phyloP scores from a whole-genome alignment of 2,797 vertebrate species.

The Paedocypris micromegethes region DNA sequence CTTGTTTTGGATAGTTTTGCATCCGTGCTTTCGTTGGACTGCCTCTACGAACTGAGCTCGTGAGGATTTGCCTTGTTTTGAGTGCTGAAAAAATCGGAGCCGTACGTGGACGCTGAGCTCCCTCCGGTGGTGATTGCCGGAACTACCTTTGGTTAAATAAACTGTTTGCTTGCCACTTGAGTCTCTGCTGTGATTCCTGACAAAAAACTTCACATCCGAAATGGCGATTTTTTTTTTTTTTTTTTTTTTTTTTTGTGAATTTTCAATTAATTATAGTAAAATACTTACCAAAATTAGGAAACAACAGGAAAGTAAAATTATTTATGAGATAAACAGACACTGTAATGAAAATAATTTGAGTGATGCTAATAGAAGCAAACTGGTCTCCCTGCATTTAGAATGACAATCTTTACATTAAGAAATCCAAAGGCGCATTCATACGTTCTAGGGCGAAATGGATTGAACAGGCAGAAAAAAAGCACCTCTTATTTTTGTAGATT shows the following conservation, averaged over 20 bases:
- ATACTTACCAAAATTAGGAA: background rate
- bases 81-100: too few species aligned
- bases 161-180: too few species aligned
- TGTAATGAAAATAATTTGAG: background rate
- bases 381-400: background rate
- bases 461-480: background rate
- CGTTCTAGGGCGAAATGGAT: background rate
- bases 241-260: too few species aligned
- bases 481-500: constrained; percentile 14
- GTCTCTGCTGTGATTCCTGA: too few species aligned
- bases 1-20: too few species aligned
- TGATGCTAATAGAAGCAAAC: background rate
- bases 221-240: too few species aligned
- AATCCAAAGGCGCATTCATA: background rate
- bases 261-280: constrained; percentile 10
- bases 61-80: too few species aligned
- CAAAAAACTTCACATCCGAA: background rate
- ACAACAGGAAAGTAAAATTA: background rate
- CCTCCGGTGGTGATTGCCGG: too few species aligned
- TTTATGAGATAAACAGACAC: background rate
- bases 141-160: too few species aligned
- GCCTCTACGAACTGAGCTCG: too few species aligned
- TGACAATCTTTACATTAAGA: background rate
- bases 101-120: too few species aligned
- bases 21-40: too few species aligned